Percentiles rank a stretch among this genome's conserved stretches.
These are phyloP conservation scores for Conistra vaccinii DNA, from an alignment of 2,888 invertebrate species.

Conservation along the genomic window DNA sequence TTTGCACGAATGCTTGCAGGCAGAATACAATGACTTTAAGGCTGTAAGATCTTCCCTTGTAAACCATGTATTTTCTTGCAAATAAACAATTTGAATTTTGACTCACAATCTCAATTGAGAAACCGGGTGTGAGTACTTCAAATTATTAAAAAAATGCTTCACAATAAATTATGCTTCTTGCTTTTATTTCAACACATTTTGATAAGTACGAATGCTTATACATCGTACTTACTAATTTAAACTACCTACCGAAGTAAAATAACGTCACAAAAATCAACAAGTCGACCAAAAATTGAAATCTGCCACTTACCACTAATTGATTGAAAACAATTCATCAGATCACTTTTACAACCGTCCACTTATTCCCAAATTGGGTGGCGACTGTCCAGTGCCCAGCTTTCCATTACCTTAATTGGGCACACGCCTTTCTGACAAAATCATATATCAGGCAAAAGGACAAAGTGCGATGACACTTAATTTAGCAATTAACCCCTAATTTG, in stretches of 20 bases:
- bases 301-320: conserved; percentile 59
- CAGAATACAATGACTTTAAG: no score
- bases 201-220: no score
- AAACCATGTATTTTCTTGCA: no score
- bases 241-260: background rate
- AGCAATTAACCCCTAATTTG: conserved; percentile 89
- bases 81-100: no score
- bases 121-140: background rate
- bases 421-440: conserved; percentile 84
- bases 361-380: conserved; percentile 52
- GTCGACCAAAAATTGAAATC: conserved; percentile 30
- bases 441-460: conserved; percentile 86
- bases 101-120: no score
- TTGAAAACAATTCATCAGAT: conserved; percentile 65
- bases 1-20: no score
- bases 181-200: no score
- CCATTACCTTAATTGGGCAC: conserved; percentile 80
- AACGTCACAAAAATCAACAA: conserved; percentile 25
- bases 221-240: background rate
- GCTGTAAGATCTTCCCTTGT: no score
- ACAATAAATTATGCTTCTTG: background rate
- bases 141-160: background rate
- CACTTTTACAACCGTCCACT: conserved; percentile 61
- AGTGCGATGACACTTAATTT: conserved; percentile 86
- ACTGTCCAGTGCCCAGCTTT: conserved; percentile 59